phyloP scores from a whole-genome alignment of 2,797 vertebrate genomes.

The Typhlichthys eigenmanni region DNA sequence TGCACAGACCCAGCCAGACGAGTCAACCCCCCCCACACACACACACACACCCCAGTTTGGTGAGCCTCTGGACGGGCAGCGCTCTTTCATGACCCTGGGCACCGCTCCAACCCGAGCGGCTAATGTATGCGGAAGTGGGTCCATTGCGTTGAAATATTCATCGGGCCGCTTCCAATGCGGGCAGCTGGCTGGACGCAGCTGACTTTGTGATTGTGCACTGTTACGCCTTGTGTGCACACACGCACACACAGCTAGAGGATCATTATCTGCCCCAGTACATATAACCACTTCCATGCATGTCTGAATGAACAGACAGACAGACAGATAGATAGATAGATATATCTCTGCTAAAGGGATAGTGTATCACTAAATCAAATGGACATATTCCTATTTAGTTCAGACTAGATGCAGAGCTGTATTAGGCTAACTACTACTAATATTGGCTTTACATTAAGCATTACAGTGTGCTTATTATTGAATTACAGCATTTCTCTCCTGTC shows the following conservation, averaged over 20 bases:
- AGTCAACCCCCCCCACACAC: conserved; percentile 39
- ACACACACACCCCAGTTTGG: conserved; percentile 16
- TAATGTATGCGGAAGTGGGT: conserved; percentile 49
- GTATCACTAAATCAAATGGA: no score
- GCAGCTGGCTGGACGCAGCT: conserved; percentile 12
- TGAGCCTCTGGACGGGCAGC: conserved; percentile 39
- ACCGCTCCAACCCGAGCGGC: conserved; percentile 33
- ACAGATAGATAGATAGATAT: background rate
- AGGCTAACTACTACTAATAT: no score
- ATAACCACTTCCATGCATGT: no score
- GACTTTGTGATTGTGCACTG: background rate
- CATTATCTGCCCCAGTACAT: no score
- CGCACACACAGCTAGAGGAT: background rate
- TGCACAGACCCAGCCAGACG: conserved; percentile 57
- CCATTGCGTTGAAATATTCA: conserved; percentile 59
- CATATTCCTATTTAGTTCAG: no score
- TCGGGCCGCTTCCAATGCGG: conserved; percentile 26
- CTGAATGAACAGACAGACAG: background rate
- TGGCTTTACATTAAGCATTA: no score
- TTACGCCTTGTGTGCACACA: background rate
- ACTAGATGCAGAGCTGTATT: no score
- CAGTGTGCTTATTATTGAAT: no score
- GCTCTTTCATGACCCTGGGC: conserved; percentile 50
- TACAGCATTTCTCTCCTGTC: no score
- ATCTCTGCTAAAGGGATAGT: no score